phyloP scores from a whole-genome alignment of 2,113 vertebrate species.

The Sakesphorus luctuosus region DNA sequence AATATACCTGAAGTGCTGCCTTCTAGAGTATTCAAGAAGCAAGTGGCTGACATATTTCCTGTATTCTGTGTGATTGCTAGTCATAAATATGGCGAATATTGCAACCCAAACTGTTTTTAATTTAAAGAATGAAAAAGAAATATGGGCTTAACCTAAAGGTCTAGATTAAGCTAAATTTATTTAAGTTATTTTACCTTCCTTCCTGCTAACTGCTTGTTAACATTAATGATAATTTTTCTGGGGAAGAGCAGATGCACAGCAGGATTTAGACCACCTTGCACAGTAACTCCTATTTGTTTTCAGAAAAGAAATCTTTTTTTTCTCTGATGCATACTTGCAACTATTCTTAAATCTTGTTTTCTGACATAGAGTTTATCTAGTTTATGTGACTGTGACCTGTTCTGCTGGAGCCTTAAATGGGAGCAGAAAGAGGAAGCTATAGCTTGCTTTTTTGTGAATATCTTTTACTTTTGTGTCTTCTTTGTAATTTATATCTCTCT shows the following conservation, averaged over 20 bases:
- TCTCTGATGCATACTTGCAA: constrained; percentile 12
- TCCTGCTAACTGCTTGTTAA: not conserved
- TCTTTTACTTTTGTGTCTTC: constrained; percentile 79
- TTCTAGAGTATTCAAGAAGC: not conserved
- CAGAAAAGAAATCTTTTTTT: constrained; percentile 52
- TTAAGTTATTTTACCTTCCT: not conserved
- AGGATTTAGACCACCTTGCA: not conserved
- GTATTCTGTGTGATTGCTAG: not conserved
- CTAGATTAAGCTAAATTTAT: not conserved
- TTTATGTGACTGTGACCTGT: not conserved
- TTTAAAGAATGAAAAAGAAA: not conserved
- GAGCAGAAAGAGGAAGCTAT: constrained; percentile 76
- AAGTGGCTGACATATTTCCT: not conserved
- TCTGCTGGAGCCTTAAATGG: constrained; percentile 61
- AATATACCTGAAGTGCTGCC: not conserved
- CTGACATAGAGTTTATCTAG: constrained; percentile 19
- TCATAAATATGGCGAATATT: not conserved
- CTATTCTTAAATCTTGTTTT: constrained; percentile 43
- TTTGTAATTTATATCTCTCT: constrained; percentile 84
- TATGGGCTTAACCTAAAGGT: not conserved
- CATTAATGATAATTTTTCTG: not conserved
- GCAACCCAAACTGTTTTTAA: not conserved
- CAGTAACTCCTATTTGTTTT: not conserved
- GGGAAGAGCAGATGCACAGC: not conserved
- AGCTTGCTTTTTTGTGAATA: constrained; percentile 71